phyloP scores from a whole-genome alignment of 2,888 invertebrate genomes.

The Melanostoma mellinum region DNA sequence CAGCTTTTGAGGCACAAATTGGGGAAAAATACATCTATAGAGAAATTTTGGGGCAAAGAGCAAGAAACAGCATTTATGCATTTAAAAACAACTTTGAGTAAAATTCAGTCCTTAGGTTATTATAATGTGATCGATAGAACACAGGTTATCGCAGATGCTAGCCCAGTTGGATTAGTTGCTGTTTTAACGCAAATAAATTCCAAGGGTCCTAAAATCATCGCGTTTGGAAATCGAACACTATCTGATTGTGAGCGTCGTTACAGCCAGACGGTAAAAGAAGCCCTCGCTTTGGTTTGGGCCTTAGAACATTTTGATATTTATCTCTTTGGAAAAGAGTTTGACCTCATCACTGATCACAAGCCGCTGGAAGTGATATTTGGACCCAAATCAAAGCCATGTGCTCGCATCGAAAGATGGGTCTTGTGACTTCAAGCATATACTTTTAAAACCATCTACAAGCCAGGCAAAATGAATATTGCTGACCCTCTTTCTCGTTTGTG shows the following conservation, averaged over 20 bases:
- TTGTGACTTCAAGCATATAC: neutral
- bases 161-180: conserved; percentile 75
- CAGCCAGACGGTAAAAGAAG: too few relatives aligned
- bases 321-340: too few relatives aligned
- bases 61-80: neutral
- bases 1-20: neutral
- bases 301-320: too few relatives aligned
- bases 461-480: neutral
- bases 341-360: too few relatives aligned
- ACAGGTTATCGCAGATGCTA: conserved; percentile 77
- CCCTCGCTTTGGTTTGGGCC: too few relatives aligned
- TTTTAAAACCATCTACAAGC: neutral
- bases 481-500: neutral
- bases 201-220: conserved; percentile 38
- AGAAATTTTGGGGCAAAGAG: neutral
- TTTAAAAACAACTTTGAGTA: neutral
- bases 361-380: too few relatives aligned
- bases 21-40: neutral
- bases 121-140: conserved; percentile 75
- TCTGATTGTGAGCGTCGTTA: too few relatives aligned
- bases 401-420: too few relatives aligned
- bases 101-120: conserved; percentile 71
- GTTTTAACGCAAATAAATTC: conserved; percentile 21
- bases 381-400: too few relatives aligned
- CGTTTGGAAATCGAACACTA: conserved; percentile 74